These are phyloP conservation scores for Branchipolynoe longqiensis DNA, from an alignment of 2,888 invertebrate genomes.

Conservation along the genomic window DNA sequence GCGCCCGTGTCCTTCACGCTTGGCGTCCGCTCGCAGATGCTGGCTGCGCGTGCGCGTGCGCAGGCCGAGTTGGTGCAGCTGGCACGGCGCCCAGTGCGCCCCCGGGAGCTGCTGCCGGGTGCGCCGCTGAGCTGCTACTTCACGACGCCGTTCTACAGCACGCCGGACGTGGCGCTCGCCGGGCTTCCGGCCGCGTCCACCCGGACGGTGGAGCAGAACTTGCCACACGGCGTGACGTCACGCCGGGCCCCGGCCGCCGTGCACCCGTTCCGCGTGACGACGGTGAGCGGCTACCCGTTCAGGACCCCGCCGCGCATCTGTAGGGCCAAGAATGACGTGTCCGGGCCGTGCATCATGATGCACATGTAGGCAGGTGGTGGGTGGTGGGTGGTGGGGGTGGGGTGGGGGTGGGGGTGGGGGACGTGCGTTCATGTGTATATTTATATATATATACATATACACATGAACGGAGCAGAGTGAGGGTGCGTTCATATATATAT, in stretches of 20 bases:
- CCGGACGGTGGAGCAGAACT: conserved; percentile 2
- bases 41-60: no score
- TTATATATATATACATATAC: no score
- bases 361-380: background rate
- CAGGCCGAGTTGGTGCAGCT: no score
- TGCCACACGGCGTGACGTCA: background rate
- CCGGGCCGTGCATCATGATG: background rate
- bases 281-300: background rate
- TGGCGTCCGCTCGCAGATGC: no score
- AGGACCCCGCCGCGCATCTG: background rate
- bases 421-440: no score
- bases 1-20: no score
- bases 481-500: no score
- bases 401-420: no score
- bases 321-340: background rate
- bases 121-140: background rate
- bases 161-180: conserved; percentile 24
- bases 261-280: background rate
- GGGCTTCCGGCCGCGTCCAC: background rate
- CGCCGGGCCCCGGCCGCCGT: background rate
- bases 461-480: no score
- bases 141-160: conserved; percentile 7
- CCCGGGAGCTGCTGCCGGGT: background rate
- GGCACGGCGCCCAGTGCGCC: background rate
- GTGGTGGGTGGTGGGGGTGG: background rate